Evolutionary conservation across 2,797 vertebrate genomes (phyloP).

Genomic region (Streptopelia turtur): DNA sequence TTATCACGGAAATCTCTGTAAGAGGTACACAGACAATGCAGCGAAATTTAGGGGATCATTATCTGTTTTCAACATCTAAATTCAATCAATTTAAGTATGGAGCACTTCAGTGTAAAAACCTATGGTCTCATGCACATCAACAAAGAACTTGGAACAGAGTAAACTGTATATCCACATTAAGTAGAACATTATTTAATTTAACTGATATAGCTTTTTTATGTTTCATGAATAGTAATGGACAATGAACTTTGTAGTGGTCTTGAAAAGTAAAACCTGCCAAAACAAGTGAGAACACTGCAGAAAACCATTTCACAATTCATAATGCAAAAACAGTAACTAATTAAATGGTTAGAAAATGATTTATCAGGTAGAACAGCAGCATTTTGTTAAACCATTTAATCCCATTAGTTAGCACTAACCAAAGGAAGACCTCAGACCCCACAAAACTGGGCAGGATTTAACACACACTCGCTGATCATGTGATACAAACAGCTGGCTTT

Average conservation of each 20-base stretch:
- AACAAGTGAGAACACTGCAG: not conserved
- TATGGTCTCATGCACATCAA: not conserved
- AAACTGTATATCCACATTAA: not conserved
- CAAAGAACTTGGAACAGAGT: not conserved
- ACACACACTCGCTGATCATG: fast-evolving
- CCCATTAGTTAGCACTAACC: not conserved
- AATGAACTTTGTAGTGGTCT: not conserved
- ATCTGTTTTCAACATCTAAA: not conserved
- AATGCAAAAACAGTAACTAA: not conserved
- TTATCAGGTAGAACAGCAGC: not conserved
- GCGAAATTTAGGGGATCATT: not conserved
- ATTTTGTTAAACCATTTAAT: not conserved
- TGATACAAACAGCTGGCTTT: not conserved
- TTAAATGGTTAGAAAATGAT: not conserved
- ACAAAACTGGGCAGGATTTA: not conserved
- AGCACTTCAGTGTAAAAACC: not conserved
- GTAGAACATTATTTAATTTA: not conserved
- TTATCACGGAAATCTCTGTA: not conserved
- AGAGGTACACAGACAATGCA: not conserved
- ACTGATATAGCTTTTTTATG: not conserved
- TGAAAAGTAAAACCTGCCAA: not conserved
- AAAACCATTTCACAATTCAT: not conserved
- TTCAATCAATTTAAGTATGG: not conserved
- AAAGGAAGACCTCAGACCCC: not conserved
- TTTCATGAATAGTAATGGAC: not conserved